Conservation (phyloP, 1,140 invertebrate species). For the Calycopis cecrops region DNA sequence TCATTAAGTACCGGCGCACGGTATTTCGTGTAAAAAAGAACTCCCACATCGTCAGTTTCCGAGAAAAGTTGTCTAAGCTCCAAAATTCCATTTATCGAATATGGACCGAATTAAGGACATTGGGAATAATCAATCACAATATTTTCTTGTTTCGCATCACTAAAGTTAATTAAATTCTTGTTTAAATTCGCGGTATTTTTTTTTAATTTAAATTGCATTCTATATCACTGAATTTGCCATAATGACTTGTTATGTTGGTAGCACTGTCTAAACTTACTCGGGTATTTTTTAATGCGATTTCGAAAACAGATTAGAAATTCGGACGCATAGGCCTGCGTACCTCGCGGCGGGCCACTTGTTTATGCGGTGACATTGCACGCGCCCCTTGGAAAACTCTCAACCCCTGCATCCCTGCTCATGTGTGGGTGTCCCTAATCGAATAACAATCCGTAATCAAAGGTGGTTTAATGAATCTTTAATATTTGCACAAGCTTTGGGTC, state of each 20-base stretch:
- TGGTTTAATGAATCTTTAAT: conserved; percentile 65
- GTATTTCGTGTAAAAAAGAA: conserved; percentile 45
- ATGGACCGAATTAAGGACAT: conserved; percentile 47
- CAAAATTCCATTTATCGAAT: conserved; percentile 58
- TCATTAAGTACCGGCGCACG: conserved; percentile 44
- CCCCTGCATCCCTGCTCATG: conserved; percentile 40
- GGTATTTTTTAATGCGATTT: too few relatives aligned
- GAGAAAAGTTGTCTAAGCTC: conserved; percentile 58
- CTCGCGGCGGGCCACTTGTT: conserved; percentile 58
- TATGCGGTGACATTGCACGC: conserved; percentile 56
- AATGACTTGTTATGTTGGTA: neutral
- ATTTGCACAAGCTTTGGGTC: too few relatives aligned
- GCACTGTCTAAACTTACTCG: too few relatives aligned
- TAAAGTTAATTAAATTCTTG: conserved; percentile 19
- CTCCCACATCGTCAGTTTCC: conserved; percentile 61
- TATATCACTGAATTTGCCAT: conserved; percentile 3
- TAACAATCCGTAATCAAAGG: conserved; percentile 39
- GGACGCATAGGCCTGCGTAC: conserved; percentile 58
- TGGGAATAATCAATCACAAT: conserved; percentile 49
- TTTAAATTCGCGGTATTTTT: conserved; percentile 1
- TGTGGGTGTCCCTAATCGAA: conserved; percentile 53
- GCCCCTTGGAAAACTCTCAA: conserved; percentile 55
- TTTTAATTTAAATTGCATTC: conserved; percentile 13
- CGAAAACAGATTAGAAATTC: conserved; percentile 16
- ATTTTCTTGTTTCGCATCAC: conserved; percentile 33